Evolutionary conservation across 2,113 vertebrate genomes (phyloP).

Genomic region (rabbit (Oryctolagus cuniculus)): DNA sequence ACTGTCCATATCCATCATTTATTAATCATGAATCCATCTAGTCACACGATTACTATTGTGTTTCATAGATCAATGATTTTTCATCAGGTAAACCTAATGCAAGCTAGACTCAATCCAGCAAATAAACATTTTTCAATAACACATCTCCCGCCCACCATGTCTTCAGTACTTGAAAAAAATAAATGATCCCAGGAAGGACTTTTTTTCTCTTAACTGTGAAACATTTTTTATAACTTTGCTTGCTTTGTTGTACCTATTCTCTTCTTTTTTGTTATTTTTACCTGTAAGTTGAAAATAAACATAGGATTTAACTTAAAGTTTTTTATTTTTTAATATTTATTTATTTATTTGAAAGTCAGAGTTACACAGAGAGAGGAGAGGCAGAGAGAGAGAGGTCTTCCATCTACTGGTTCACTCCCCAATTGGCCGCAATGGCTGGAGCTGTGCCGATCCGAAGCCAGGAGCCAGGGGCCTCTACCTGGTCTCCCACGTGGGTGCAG

Average conservation of each 20-base stretch:
- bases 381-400: too few species aligned
- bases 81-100: not conserved
- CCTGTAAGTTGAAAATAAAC: not conserved
- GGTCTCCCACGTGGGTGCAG: too few species aligned
- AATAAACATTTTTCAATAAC: not conserved
- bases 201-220: not conserved
- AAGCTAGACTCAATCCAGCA: not conserved
- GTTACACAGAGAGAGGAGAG: too few species aligned
- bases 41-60: not conserved
- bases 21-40: not conserved
- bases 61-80: not conserved
- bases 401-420: too few species aligned
- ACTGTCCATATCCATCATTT: not conserved
- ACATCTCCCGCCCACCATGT: not conserved
- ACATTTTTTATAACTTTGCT: constrained; percentile 20
- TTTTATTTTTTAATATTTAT: too few species aligned
- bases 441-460: too few species aligned
- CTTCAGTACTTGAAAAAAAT: not conserved
- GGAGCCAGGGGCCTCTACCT: too few species aligned
- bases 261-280: not conserved
- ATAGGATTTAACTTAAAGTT: not conserved
- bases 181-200: not conserved
- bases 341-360: too few species aligned
- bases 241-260: not conserved
- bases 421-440: too few species aligned